Conservation (phyloP, 2,888 invertebrate species). For the Sepiola atlantica region DNA sequence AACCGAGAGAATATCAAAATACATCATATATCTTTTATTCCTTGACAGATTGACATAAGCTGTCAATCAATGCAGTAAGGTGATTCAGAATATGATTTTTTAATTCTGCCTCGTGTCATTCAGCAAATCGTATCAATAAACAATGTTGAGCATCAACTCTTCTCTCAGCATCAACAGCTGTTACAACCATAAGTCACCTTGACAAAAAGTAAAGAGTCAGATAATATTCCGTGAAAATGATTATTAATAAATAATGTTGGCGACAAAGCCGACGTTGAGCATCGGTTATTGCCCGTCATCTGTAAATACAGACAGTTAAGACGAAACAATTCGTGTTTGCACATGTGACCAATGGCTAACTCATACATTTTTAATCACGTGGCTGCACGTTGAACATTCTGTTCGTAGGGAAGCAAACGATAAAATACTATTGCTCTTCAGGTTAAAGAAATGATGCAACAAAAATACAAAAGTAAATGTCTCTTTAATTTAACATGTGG, state of each 20-base stretch:
- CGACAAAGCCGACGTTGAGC: background rate
- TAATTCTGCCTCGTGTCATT: background rate
- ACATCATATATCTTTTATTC: too few species aligned
- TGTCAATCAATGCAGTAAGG: background rate
- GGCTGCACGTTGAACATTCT: background rate
- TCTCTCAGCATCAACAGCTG: background rate
- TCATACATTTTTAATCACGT: background rate
- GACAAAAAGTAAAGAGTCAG: too few species aligned
- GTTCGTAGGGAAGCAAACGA: too few species aligned
- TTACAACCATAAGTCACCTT: too few species aligned
- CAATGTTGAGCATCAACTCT: background rate
- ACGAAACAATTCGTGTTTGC: background rate
- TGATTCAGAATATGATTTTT: background rate
- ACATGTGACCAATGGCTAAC: background rate
- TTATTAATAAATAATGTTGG: background rate
- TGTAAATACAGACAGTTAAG: background rate
- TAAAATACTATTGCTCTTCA: too few species aligned
- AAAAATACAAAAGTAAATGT: too few species aligned
- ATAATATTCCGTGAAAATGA: too few species aligned
- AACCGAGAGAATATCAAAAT: too few species aligned
- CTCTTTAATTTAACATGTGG: too few species aligned
- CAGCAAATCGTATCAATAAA: background rate
- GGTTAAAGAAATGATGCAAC: too few species aligned
- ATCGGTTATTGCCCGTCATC: background rate
- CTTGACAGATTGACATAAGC: too few species aligned